A percentile compares a stretch with the other conserved stretches of the same genome.
phyloP scores from a whole-genome alignment of 2,888 invertebrate genomes.

The Siphlonurus alternatus region DNA sequence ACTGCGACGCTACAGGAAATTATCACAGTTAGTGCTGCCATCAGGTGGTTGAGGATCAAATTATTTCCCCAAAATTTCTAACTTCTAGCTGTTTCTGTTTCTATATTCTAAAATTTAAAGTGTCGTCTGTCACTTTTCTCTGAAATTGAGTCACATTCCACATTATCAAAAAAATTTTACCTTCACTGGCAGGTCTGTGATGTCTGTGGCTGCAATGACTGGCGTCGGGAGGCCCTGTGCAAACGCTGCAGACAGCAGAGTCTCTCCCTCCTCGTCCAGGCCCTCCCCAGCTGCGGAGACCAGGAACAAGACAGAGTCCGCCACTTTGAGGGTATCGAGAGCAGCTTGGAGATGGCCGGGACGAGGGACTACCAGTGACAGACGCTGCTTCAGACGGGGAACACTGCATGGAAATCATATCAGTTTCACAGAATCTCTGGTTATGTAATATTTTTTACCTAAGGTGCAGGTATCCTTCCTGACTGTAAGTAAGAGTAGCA shows the following conservation, averaged over 20 bases:
- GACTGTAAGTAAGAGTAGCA: slow-evolving; percentile 41
- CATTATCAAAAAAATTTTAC: too few species aligned
- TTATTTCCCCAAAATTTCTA: slow-evolving; percentile 4
- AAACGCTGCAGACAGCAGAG: slow-evolving; percentile 55
- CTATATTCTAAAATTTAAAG: too few species aligned
- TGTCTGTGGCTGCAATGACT: slow-evolving; percentile 52
- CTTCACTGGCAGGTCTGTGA: slow-evolving; percentile 55
- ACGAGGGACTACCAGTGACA: slow-evolving; percentile 60
- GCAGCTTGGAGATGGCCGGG: slow-evolving; percentile 53
- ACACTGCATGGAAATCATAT: slow-evolving; percentile 35
- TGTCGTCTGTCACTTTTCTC: too few species aligned
- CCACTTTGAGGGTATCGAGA: slow-evolving; percentile 70
- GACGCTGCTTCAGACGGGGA: slow-evolving; percentile 77
- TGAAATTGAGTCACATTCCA: too few species aligned
- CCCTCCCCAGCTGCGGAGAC: slow-evolving; percentile 49
- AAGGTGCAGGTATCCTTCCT: slow-evolving; percentile 54
- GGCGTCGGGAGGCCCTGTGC: slow-evolving; percentile 74
- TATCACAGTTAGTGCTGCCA: too few species aligned
- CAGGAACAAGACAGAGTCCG: slow-evolving; percentile 68
- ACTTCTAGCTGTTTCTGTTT: too few species aligned
- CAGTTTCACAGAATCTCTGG: background rate
- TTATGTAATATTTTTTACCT: slow-evolving; percentile 33
- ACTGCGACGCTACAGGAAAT: slow-evolving; percentile 39
- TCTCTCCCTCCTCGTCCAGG: slow-evolving; percentile 64
- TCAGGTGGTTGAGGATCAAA: too few species aligned